Evolutionary conservation across 2,113 vertebrate genomes (phyloP).

Genomic region (Gallinago jamesoni): DNA sequence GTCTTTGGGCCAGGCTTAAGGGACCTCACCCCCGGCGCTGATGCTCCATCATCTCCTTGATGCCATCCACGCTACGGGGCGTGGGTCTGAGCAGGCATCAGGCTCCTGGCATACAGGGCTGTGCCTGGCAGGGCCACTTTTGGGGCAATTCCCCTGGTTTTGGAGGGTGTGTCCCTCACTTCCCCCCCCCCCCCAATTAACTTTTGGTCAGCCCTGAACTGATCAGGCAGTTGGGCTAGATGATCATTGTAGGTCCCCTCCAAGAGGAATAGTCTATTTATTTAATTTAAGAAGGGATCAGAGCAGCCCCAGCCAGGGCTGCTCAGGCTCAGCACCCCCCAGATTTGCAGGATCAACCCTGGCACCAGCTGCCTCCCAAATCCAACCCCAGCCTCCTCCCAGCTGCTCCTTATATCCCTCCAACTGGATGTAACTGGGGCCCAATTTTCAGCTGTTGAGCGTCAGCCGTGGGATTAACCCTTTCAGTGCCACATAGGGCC

Average conservation of each 20-base stretch:
- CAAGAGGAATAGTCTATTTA: background rate
- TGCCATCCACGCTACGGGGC: rapidly evolving
- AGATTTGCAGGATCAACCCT: conserved; percentile 18
- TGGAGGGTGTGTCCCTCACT: background rate
- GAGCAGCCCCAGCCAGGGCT: background rate
- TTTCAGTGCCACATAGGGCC: background rate
- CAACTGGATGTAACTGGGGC: conserved; percentile 15
- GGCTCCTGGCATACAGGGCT: background rate
- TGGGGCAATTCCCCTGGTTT: background rate
- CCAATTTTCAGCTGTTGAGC: conserved; percentile 50
- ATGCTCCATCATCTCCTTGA: background rate
- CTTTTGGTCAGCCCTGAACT: background rate
- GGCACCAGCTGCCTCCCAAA: conserved; percentile 39
- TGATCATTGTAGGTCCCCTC: background rate
- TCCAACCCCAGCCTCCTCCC: background rate
- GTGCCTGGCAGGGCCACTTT: background rate
- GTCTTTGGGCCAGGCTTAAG: background rate
- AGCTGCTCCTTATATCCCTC: conserved; percentile 29
- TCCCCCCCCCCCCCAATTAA: background rate
- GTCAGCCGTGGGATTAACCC: background rate
- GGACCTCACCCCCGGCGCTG: background rate
- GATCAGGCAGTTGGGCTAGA: background rate
- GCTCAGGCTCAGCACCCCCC: conserved; percentile 27
- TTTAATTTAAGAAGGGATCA: background rate
- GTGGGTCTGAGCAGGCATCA: background rate